A percentile compares a stretch with the other conserved stretches of the same genome.
Conservation (phyloP, 2,113 vertebrate species). For the Anas platyrhynchos region DNA sequence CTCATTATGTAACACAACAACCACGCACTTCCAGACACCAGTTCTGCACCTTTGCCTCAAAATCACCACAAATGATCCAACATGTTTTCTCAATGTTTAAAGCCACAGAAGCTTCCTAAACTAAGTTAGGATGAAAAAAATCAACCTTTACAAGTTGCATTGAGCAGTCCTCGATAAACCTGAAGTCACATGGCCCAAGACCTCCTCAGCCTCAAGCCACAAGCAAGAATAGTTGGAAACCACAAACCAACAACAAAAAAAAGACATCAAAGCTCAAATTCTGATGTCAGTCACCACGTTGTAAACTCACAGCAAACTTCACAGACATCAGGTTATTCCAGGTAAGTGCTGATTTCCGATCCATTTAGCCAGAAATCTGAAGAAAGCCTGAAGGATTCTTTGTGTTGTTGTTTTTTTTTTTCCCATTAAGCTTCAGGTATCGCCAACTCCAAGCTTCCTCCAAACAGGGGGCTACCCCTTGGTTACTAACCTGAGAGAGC, state of each 20-base stretch:
- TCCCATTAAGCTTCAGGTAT: accelerated
- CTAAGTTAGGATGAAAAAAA: neutral
- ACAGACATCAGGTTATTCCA: accelerated
- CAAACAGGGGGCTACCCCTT: neutral
- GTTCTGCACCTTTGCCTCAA: neutral
- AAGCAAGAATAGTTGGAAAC: neutral
- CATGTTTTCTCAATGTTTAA: neutral
- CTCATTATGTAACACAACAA: neutral
- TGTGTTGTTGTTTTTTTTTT: neutral
- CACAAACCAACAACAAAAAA: neutral
- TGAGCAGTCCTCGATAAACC: neutral
- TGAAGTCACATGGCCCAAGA: neutral
- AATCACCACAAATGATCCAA: neutral
- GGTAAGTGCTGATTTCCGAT: accelerated
- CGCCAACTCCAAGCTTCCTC: neutral
- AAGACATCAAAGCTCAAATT: neutral
- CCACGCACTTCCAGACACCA: neutral
- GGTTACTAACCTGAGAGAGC: no score
- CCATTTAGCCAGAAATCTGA: neutral
- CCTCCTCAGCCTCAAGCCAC: neutral
- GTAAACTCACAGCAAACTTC: no score
- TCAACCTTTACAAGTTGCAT: neutral
- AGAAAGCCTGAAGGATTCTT: accelerated
- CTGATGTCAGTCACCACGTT: neutral
- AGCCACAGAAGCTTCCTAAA: neutral